Percentiles rank a stretch among this genome's conserved stretches.
These are phyloP conservation scores for Anarsia innoxiella DNA, from an alignment of 2,888 invertebrate genomes.

Conservation along the genomic window DNA sequence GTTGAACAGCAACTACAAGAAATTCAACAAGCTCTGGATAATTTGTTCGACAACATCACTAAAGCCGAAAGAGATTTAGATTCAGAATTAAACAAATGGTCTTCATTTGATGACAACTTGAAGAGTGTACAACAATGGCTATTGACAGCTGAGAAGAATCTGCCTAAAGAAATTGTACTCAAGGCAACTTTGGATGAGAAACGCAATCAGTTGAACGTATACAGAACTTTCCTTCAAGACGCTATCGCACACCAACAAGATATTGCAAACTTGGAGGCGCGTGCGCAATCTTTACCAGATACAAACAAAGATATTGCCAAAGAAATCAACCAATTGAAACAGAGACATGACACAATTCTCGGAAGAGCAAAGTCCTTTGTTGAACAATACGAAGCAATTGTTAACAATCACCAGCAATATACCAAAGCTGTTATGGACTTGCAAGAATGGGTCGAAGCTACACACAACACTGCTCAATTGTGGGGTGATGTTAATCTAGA, in stretches of 20 bases:
- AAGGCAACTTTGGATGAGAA: constrained; percentile 94
- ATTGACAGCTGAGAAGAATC: constrained; percentile 80
- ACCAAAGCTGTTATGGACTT: constrained; percentile 90
- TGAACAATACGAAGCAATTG: constrained; percentile 90
- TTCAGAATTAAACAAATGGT: constrained; percentile 89
- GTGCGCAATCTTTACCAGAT: constrained; percentile 87
- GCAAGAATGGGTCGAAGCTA: constrained; percentile 91
- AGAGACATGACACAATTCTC: constrained; percentile 82
- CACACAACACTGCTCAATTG: constrained; percentile 84
- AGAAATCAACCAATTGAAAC: constrained; percentile 79
- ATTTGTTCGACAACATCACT: constrained; percentile 86
- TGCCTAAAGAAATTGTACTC: constrained; percentile 86
- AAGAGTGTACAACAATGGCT: constrained; percentile 88
- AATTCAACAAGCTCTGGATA: constrained; percentile 87
- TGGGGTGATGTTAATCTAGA: constrained; percentile 91
- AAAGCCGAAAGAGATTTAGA: constrained; percentile 87
- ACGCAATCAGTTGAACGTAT: constrained; percentile 88
- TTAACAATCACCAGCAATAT: constrained; percentile 91
- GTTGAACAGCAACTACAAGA: constrained; percentile 89
- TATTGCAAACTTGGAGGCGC: constrained; percentile 85
- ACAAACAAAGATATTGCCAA: constrained; percentile 83
- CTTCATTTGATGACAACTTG: constrained; percentile 90
- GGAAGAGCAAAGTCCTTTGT: constrained; percentile 84
- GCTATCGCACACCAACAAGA: constrained; percentile 90
- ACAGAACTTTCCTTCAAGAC: constrained; percentile 88